Base-by-base conservation (phyloP, 2,888 invertebrate genomes). In the Diaperis boleti region DNA sequence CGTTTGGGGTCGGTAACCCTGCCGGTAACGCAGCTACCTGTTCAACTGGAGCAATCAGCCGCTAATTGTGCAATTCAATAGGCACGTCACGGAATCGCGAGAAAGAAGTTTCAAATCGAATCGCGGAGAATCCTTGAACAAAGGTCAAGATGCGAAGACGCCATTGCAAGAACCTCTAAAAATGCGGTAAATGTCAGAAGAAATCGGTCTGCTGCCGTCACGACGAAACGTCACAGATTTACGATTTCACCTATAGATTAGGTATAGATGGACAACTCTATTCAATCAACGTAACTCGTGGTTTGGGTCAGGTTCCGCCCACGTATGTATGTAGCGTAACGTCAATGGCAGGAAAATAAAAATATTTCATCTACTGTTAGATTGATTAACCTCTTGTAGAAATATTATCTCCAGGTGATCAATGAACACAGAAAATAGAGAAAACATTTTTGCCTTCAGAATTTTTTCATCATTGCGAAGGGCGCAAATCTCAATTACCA, bases 51-150 rank as follows among this genome's bases (percentile, higher is more conserved):
- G 71, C 70, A 71, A 70, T 72, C 72, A 68, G 66, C 67, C 69
- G 67, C 71, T 71, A 72, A 72, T 72, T 72, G 70, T 68, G 72
- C 71, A 69, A 72, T 70, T 72, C 67, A 69, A 72, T 59, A 65
- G 67, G 66, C 72, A 56, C 66, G 71, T 71, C 72, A 72, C 72
- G 71, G 67, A 69, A 62, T 39, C 39, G 22, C 41, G 37, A 50
- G 35, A 22, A 49, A 42, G 22, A 14, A 20, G 14, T 18, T 44
- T 45, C 8, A 47, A 47, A 45, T 57, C 57, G 29, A 54, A 41
- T 39, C 45, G 10, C 14, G 35, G 39, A 49, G 56, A 33, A 57
- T 57, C 59, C 37, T 59, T 41, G 59, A 59, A 59, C 45, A 47
- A 59, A 47, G 59, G 59, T 59, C 49, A 59, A 47, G 55, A 56